Conservation (phyloP, 2,888 invertebrate genomes). For the Phorcus lineatus region DNA sequence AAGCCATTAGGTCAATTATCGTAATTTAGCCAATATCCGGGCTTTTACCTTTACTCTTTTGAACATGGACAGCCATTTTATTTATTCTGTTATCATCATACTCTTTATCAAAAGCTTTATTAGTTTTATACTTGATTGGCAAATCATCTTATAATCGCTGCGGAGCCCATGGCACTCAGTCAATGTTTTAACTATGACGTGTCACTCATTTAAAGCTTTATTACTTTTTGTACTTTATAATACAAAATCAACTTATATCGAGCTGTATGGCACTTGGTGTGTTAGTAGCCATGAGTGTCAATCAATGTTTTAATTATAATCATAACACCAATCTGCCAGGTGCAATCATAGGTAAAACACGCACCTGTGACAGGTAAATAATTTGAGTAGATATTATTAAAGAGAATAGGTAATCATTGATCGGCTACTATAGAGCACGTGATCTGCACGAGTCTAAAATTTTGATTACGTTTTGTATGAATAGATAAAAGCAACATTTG, state of each 20-base stretch:
- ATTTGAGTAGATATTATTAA: neutral
- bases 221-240: too few relatives aligned
- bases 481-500: conserved; percentile 4
- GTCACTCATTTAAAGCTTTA: too few relatives aligned
- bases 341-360: neutral
- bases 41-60: too few relatives aligned
- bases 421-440: neutral
- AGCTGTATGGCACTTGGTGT: too few relatives aligned
- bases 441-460: neutral
- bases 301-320: neutral
- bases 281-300: too few relatives aligned
- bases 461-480: neutral
- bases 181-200: too few relatives aligned
- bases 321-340: neutral
- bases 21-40: too few relatives aligned
- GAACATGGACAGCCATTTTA: neutral
- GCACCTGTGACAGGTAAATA: neutral
- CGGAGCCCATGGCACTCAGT: neutral
- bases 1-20: too few relatives aligned
- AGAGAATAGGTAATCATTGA: neutral
- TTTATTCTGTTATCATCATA: neutral
- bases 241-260: too few relatives aligned
- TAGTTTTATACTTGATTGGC: neutral
- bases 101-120: neutral
- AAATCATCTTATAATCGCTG: neutral